A percentile compares a stretch with the other conserved stretches of the same genome.
phyloP scores from a whole-genome alignment of 2,113 vertebrate genomes.

The Anguilla rostrata region DNA sequence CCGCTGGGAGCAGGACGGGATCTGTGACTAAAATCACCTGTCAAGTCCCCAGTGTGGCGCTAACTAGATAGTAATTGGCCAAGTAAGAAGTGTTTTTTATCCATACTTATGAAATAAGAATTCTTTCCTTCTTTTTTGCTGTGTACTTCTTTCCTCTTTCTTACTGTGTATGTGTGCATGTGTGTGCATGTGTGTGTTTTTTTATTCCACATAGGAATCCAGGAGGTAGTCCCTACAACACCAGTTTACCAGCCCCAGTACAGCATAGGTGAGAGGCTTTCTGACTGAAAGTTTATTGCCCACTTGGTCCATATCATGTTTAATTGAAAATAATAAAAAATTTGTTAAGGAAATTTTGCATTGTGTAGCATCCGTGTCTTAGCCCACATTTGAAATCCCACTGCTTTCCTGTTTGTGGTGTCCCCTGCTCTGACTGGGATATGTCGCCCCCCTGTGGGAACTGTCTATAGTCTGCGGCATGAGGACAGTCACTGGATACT shows the following conservation, averaged over 20 bases:
- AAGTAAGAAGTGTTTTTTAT: background rate
- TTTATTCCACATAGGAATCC: slow-evolving; percentile 63
- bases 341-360: background rate
- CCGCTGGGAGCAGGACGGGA: background rate
- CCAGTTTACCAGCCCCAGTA: slow-evolving; percentile 71
- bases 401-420: background rate
- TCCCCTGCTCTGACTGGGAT: background rate
- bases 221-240: slow-evolving; percentile 64
- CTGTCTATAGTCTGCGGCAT: slow-evolving; percentile 46
- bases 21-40: background rate
- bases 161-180: slow-evolving; percentile 24
- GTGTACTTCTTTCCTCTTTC: background rate
- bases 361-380: background rate
- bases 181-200: slow-evolving; percentile 29
- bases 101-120: background rate
- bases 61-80: background rate
- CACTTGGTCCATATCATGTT: background rate
- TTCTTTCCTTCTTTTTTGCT: slow-evolving; percentile 15
- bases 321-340: background rate
- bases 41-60: background rate
- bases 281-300: background rate
- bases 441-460: slow-evolving; percentile 33
- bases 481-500: slow-evolving; percentile 54
- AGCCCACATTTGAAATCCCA: background rate
- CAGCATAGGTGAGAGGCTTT: slow-evolving; percentile 64